A percentile compares a stretch with the other conserved stretches of the same genome.
Conservation (phyloP, 2,888 invertebrate species). For the Mactromeris polynyma region DNA sequence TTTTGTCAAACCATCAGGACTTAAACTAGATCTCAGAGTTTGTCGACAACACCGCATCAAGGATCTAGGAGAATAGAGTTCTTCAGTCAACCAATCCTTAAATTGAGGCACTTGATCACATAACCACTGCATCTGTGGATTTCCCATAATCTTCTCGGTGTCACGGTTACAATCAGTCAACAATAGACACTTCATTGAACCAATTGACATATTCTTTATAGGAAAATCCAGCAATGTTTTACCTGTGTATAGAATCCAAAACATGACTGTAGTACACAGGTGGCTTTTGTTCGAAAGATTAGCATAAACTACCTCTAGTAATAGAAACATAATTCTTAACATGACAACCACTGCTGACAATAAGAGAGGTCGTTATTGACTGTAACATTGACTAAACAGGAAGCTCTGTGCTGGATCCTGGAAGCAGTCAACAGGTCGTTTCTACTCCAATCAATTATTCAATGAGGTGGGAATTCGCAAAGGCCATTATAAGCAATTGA, state of each 20-base stretch:
- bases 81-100: constrained; percentile 64
- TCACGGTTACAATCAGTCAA: constrained; percentile 60
- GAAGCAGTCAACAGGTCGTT: too few relatives aligned
- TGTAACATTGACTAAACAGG: too few relatives aligned
- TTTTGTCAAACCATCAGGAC: constrained; percentile 41
- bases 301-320: too few relatives aligned
- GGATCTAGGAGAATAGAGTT: constrained; percentile 64
- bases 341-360: too few relatives aligned
- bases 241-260: constrained; percentile 57
- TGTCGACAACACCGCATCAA: constrained; percentile 63
- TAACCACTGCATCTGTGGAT: constrained; percentile 52
- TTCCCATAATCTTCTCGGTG: constrained; percentile 48
- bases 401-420: too few relatives aligned
- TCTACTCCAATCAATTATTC: too few relatives aligned
- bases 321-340: too few relatives aligned
- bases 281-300: too few relatives aligned
- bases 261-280: too few relatives aligned
- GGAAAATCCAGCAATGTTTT: constrained; percentile 66
- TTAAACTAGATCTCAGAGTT: constrained; percentile 47
- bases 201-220: constrained; percentile 59
- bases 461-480: too few relatives aligned
- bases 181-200: constrained; percentile 66
- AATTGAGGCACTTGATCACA: constrained; percentile 64
- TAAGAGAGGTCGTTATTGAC: too few relatives aligned
- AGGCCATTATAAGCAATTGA: too few relatives aligned